Evolutionary conservation across 2,113 vertebrate species (phyloP).

Genomic region (Azemiops feae): DNA sequence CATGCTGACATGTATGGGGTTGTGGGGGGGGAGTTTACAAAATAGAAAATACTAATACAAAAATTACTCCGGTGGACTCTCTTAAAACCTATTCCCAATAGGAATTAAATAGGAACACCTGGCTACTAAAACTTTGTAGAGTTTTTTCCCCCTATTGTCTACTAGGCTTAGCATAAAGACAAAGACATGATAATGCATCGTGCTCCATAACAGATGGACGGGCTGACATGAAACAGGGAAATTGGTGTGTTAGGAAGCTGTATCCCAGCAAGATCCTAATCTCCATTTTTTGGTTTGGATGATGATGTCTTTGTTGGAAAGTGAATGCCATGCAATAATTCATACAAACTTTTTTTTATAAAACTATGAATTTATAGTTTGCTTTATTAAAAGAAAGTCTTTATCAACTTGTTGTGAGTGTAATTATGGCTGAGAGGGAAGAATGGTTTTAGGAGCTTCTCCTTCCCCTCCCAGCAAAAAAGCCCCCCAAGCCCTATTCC

Average conservation of each 20-base stretch:
- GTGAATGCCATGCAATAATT: neutral
- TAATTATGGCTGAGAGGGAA: neutral
- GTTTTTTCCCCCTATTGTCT: neutral
- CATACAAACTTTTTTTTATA: neutral
- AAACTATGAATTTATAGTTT: neutral
- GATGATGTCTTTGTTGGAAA: neutral
- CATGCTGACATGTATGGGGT: neutral
- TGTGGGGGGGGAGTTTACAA: neutral
- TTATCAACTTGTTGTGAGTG: neutral
- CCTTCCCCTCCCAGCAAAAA: neutral
- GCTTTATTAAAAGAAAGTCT: neutral
- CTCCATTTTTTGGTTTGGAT: neutral
- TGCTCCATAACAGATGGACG: neutral
- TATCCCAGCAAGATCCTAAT: neutral
- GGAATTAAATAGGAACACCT: neutral
- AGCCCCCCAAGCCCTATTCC: neutral
- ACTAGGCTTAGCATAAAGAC: neutral
- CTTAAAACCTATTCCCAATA: neutral
- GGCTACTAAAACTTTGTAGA: neutral
- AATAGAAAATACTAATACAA: neutral
- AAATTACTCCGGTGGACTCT: neutral
- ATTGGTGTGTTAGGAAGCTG: neutral
- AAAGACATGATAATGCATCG: neutral
- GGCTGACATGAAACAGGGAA: neutral
- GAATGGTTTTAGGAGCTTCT: neutral